Percentiles rank a stretch among this genome's conserved stretches.
Evolutionary conservation across 2,113 vertebrate species (phyloP).

Genomic region (Petrocephalus zakoni): DNA sequence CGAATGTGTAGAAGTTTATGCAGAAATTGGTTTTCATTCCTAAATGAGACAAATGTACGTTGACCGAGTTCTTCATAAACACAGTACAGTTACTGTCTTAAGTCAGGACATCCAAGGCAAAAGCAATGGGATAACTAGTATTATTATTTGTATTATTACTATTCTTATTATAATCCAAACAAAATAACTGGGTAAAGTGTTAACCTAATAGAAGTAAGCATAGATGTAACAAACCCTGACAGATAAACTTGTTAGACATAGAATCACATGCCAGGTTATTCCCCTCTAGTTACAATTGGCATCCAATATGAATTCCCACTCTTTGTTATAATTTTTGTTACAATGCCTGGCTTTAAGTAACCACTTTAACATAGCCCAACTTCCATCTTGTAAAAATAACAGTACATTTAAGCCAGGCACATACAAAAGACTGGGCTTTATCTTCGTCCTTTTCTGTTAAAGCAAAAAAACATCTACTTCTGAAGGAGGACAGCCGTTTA

Average conservation of each 20-base stretch:
- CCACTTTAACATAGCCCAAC: background rate
- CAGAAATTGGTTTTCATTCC: background rate
- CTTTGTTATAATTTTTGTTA: background rate
- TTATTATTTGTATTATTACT: too few relatives aligned
- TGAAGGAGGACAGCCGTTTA: conserved; percentile 45
- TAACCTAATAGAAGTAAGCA: too few relatives aligned
- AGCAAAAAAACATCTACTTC: background rate
- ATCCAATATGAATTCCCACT: background rate
- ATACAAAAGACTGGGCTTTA: background rate
- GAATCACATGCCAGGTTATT: too few relatives aligned
- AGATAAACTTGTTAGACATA: too few relatives aligned
- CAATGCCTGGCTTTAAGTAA: background rate
- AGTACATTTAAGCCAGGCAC: conserved; percentile 6
- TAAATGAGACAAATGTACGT: background rate
- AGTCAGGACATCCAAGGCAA: background rate
- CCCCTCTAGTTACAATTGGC: background rate
- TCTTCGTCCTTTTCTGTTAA: conserved; percentile 6
- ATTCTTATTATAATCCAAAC: too few relatives aligned
- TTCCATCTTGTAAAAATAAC: background rate
- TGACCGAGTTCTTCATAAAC: background rate
- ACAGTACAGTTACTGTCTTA: background rate
- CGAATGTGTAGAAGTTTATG: background rate
- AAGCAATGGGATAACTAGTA: background rate
- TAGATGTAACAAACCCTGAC: too few relatives aligned
- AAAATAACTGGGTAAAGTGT: too few relatives aligned